A percentile compares a stretch with the other conserved stretches of the same genome.
Evolutionary conservation across 2,888 invertebrate species (phyloP).

Genomic region (Cryptocephalus primarius): DNA sequence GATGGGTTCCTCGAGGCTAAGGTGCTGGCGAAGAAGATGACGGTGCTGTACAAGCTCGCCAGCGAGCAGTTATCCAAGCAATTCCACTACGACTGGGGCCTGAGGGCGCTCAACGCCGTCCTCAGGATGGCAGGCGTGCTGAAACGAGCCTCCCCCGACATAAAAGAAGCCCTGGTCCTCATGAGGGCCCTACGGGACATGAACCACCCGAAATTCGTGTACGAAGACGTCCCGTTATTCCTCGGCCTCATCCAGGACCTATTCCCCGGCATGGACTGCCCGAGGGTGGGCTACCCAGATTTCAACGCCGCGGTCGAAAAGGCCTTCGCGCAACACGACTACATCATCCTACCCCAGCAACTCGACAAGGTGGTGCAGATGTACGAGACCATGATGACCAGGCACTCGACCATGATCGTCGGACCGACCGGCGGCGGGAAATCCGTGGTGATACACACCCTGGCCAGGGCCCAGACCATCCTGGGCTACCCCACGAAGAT

Average conservation of each 20-base stretch:
- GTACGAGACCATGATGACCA: conserved; percentile 91
- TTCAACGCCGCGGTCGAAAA: conserved; percentile 70
- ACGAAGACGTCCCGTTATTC: conserved; percentile 83
- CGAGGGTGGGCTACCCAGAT: conserved; percentile 76
- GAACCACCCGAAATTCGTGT: conserved; percentile 89
- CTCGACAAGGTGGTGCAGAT: conserved; percentile 64
- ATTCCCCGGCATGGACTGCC: conserved; percentile 85
- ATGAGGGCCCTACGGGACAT: conserved; percentile 88
- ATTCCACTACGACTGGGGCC: conserved; percentile 88
- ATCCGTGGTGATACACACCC: conserved; percentile 68
- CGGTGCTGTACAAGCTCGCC: conserved; percentile 77
- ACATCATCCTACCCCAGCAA: conserved; percentile 58
- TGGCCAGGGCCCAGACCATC: conserved; percentile 67
- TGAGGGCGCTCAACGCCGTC: conserved; percentile 83
- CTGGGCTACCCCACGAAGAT: conserved; percentile 72
- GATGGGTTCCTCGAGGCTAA: conserved; percentile 87
- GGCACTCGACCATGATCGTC: conserved; percentile 85
- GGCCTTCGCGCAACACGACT: conserved; percentile 54
- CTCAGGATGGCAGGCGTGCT: conserved; percentile 85
- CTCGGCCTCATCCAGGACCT: conserved; percentile 78
- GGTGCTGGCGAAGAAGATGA: conserved; percentile 89
- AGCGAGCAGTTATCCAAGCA: conserved; percentile 84
- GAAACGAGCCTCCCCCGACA: conserved; percentile 64
- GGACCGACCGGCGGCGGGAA: conserved; percentile 92
- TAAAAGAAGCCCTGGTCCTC: conserved; percentile 76